phyloP scores from a whole-genome alignment of 2,113 vertebrate genomes.

The Prinia subflava region DNA sequence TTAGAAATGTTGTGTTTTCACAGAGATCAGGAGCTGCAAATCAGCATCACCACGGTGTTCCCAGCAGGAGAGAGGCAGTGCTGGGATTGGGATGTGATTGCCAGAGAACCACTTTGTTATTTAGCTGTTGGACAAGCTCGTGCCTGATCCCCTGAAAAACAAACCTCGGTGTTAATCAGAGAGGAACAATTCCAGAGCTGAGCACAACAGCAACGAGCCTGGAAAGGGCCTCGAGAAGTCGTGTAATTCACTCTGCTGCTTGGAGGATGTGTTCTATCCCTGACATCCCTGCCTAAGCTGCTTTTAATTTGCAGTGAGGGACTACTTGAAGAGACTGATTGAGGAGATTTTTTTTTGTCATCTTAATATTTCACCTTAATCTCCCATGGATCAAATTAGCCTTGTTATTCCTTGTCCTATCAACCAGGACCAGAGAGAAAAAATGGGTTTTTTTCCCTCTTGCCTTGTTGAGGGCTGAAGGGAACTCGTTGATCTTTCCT shows the following conservation, averaged over 20 bases:
- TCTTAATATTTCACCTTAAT: conserved; percentile 15
- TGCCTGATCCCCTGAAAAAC: not conserved
- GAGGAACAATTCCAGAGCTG: not conserved
- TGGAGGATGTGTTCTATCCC: not conserved
- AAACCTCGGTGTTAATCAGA: not conserved
- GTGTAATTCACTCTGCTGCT: not conserved
- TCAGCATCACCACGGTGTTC: not conserved
- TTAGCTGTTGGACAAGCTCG: not conserved
- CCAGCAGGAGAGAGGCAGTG: not conserved
- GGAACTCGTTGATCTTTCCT: not conserved
- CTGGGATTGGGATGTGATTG: not conserved
- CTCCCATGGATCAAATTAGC: conserved; percentile 6
- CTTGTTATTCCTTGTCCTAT: not conserved
- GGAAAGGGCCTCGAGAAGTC: not conserved
- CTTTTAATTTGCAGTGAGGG: conserved; percentile 28
- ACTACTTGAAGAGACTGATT: not conserved
- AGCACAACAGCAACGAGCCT: not conserved
- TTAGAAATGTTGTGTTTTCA: not conserved
- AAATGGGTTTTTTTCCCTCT: not conserved
- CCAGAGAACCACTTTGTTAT: not conserved
- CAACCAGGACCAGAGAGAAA: not conserved
- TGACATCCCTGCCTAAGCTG: conserved; percentile 15
- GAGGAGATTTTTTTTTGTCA: not conserved
- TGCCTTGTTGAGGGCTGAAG: conserved; percentile 7
- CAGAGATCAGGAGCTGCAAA: not conserved